Evolutionary conservation across 1,140 invertebrate species (phyloP).

Genomic region (Macrosteles quadrilineatus): DNA sequence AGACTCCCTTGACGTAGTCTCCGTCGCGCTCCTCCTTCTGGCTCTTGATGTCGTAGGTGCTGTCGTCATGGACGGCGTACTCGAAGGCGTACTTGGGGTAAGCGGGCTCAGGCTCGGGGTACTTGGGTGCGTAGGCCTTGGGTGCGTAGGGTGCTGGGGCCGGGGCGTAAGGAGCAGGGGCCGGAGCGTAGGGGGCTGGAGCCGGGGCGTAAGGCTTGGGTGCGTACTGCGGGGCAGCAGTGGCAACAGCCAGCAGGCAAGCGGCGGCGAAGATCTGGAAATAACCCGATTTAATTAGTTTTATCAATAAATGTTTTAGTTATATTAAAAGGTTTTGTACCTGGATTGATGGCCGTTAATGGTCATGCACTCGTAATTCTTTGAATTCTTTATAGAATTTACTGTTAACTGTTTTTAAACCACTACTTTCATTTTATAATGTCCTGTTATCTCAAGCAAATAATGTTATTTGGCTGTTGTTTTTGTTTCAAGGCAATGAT

Average conservation of each 20-base stretch:
- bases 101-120: slow-evolving; percentile 20
- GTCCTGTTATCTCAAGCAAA: too few species aligned
- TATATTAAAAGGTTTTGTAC: too few species aligned
- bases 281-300: too few species aligned
- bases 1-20: slow-evolving; percentile 53
- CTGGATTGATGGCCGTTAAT: too few species aligned
- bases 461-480: too few species aligned
- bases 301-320: too few species aligned
- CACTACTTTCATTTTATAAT: too few species aligned
- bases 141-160: slow-evolving; percentile 38
- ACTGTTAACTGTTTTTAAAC: too few species aligned
- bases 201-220: not conserved
- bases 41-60: slow-evolving; percentile 59
- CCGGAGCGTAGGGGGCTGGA: not conserved
- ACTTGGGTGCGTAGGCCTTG: slow-evolving; percentile 46
- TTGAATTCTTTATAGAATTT: too few species aligned
- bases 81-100: slow-evolving; percentile 54
- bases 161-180: slow-evolving; percentile 33
- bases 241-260: not conserved
- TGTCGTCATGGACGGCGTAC: slow-evolving; percentile 56
- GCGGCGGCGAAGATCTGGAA: not conserved
- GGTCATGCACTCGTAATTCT: too few species aligned
- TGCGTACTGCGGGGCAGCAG: slow-evolving; percentile 12
- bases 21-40: slow-evolving; percentile 57
- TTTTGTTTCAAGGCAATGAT: too few species aligned